Base-by-base conservation (phyloP, 2,797 vertebrate species). In the Sebastes cheni region DNA sequence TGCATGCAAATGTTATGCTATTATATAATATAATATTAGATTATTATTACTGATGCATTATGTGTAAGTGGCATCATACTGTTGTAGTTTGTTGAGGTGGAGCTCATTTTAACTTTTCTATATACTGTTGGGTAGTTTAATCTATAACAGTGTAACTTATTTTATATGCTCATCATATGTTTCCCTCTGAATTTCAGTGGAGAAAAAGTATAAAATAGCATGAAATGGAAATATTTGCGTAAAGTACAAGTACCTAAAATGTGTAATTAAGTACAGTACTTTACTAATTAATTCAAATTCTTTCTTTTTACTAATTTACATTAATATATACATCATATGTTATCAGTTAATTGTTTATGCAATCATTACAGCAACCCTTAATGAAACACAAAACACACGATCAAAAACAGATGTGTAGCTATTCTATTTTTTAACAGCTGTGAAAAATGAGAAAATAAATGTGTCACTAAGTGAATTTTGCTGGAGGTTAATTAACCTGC, bases 401-500 rank as follows among this genome's bases (percentile, higher is more conserved):
- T 66, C 20, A 46, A 50, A 77, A 86, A 55, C 64, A 83, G 61
- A 86, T 69, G 52, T 56, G 27, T 34, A 42, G 34, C 20, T 58
- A 30, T 56, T 81, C 56, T 86, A 72, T 42, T 84, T 82, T 86
- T 79, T 77, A 84, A 60, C 22, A 0, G 1, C 34, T 54, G 34
- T 58, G 29, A 78, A 58, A 77, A 84, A 82, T 50, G 22, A 72
- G n/a, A 67, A 81, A 88, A 82, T 42, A 79, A 84, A 85, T 36
- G 67, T 74, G 62, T 74, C 66, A 79, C 10, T 59, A 25, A 81
- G 56, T 65, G 50, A 79, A 75, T 60, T 58, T 72, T 81, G 46
- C 55, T 75, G 75, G 79, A 79, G 77, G 81, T 81, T 86, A 84
- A 91, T 93, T 88, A 91, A 88, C 80, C 76, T 46, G 42, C 42